Evolutionary conservation across 2,888 invertebrate genomes (phyloP).

Genomic region (Deilephila elpenor): DNA sequence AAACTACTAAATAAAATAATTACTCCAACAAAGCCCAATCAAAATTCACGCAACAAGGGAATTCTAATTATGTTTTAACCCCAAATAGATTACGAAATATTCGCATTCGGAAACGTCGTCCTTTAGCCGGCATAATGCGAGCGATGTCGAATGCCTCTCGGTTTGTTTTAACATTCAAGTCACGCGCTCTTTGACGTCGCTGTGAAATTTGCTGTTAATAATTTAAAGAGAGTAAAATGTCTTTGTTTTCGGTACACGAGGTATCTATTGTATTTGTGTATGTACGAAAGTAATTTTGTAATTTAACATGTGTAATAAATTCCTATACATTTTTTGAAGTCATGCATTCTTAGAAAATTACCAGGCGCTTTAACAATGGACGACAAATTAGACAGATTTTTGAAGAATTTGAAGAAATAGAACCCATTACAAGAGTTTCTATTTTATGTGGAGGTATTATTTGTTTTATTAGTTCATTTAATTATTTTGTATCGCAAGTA

Average conservation of each 20-base stretch:
- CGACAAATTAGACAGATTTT: too few species aligned
- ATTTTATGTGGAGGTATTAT: too few species aligned
- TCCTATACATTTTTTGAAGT: too few species aligned
- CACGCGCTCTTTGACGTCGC: constrained; percentile 63
- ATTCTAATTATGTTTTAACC: not conserved
- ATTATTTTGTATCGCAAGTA: too few species aligned
- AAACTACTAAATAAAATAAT: not conserved
- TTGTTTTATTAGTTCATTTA: too few species aligned
- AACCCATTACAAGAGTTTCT: too few species aligned
- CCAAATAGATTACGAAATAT: not conserved
- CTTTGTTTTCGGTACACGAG: constrained; percentile 29
- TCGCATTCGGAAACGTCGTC: not conserved
- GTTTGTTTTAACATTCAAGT: constrained; percentile 59
- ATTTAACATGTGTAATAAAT: not conserved
- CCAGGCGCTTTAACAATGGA: too few species aligned
- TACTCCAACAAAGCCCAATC: not conserved
- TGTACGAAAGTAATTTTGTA: not conserved
- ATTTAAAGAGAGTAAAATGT: constrained; percentile 55
- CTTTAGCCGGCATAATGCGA: constrained; percentile 16
- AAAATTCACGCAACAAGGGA: not conserved
- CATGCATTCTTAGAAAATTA: too few species aligned
- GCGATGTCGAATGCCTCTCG: constrained; percentile 53
- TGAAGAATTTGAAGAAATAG: too few species aligned
- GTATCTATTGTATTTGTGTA: not conserved
- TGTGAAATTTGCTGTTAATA: constrained; percentile 57